These are phyloP conservation scores for Phylloscopus trochiloides DNA, from an alignment of 2,113 vertebrate genomes.

Conservation along the genomic window DNA sequence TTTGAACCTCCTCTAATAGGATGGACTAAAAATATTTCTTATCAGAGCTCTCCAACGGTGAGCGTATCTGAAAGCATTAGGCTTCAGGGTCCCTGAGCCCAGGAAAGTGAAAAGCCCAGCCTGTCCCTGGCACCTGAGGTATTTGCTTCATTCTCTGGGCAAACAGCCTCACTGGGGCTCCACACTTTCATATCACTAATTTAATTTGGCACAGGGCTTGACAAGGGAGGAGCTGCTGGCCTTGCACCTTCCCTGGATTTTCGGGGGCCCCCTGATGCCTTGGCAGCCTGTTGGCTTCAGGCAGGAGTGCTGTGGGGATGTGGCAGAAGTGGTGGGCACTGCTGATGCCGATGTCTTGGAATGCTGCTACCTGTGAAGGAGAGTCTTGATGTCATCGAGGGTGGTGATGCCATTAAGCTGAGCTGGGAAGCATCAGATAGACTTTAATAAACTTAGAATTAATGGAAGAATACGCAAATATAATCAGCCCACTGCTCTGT, in stretches of 20 bases:
- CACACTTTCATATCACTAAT: not conserved
- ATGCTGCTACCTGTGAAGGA: not conserved
- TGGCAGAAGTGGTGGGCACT: not conserved
- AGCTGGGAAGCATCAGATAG: not conserved
- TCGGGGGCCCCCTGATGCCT: accelerated
- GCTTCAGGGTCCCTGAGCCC: accelerated
- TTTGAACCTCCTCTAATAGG: not conserved
- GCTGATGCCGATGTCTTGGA: not conserved
- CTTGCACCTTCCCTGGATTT: not conserved
- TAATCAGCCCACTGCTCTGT: not conserved
- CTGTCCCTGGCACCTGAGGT: not conserved
- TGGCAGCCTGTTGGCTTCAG: not conserved
- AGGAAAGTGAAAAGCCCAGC: not conserved
- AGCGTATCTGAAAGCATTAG: accelerated
- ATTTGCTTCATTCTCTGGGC: not conserved
- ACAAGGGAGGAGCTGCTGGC: not conserved
- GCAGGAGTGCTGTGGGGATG: not conserved
- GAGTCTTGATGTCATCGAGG: not conserved
- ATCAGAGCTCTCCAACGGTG: not conserved
- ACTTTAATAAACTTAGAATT: not conserved
- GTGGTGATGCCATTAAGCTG: not conserved
- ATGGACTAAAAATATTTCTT: not conserved
- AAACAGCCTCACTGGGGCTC: not conserved
- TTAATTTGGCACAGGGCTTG: not conserved
- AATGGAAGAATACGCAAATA: not conserved